phyloP scores from a whole-genome alignment of 35 echinoderm and acorn worm genomes.

The Acanthaster planci region DNA sequence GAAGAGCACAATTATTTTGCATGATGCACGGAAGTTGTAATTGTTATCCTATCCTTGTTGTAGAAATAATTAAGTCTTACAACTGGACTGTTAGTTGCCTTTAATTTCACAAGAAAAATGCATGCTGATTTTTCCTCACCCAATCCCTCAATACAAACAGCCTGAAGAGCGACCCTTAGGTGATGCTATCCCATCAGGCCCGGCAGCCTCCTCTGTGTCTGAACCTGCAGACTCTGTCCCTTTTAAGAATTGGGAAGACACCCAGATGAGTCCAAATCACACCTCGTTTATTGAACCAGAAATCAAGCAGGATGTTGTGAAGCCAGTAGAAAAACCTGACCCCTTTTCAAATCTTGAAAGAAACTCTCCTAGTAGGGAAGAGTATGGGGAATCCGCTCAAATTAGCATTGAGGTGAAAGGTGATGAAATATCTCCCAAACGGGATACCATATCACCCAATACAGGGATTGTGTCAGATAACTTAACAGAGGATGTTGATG shows the following conservation, averaged over 20 bases:
- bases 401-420: neutral
- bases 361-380: neutral
- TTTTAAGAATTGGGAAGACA: neutral
- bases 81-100: too few relatives aligned
- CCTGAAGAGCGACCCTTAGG: neutral
- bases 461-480: neutral
- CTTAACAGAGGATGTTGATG: neutral
- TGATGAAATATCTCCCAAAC: neutral
- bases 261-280: neutral
- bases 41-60: too few relatives aligned
- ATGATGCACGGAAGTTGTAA: too few relatives aligned
- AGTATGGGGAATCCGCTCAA: neutral
- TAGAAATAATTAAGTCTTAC: too few relatives aligned
- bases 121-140: neutral
- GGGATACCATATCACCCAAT: neutral
- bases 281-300: neutral
- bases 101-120: neutral
- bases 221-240: neutral
- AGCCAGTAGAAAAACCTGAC: neutral
- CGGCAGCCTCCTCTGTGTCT: neutral
- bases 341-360: neutral
- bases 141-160: slow-evolving; percentile 18
- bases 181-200: neutral
- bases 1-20: too few relatives aligned
- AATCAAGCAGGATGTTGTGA: neutral